Conservation (phyloP, 2,113 vertebrate genomes). For the Furnarius figulus region DNA sequence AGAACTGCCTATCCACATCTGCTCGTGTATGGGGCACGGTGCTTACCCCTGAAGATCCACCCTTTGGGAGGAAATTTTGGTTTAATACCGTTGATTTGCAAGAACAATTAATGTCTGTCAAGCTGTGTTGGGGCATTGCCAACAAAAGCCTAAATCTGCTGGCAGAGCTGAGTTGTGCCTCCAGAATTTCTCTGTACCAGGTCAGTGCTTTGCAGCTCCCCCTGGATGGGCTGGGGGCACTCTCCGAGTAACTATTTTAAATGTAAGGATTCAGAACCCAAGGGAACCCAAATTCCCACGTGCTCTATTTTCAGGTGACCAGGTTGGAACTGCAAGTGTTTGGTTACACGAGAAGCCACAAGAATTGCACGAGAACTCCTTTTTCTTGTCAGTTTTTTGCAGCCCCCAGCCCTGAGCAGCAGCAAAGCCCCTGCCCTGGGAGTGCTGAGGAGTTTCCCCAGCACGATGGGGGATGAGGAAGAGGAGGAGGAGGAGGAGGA, state of each 20-base stretch:
- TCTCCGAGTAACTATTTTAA: accelerated
- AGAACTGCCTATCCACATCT: neutral
- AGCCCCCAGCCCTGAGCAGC: neutral
- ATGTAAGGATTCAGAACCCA: neutral
- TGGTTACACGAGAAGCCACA: neutral
- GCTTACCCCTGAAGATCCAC: neutral
- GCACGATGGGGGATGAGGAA: too few relatives aligned
- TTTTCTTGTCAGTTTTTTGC: neutral
- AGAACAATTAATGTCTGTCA: neutral
- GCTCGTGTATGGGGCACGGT: accelerated
- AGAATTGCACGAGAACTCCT: neutral
- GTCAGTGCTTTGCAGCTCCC: neutral
- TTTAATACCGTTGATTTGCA: neutral
- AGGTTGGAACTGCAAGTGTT: neutral
- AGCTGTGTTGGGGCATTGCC: neutral
- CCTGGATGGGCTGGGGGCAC: neutral
- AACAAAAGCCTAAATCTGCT: neutral
- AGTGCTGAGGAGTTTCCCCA: neutral
- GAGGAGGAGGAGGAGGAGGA: too few relatives aligned
- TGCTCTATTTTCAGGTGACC: neutral
- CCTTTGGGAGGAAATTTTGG: neutral
- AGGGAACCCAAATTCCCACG: neutral
- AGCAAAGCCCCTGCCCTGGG: neutral
- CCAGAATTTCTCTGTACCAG: neutral
- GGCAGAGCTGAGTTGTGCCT: neutral